These are phyloP conservation scores for Eublepharis macularius DNA, from an alignment of 2,113 vertebrate species.

Conservation along the genomic window DNA sequence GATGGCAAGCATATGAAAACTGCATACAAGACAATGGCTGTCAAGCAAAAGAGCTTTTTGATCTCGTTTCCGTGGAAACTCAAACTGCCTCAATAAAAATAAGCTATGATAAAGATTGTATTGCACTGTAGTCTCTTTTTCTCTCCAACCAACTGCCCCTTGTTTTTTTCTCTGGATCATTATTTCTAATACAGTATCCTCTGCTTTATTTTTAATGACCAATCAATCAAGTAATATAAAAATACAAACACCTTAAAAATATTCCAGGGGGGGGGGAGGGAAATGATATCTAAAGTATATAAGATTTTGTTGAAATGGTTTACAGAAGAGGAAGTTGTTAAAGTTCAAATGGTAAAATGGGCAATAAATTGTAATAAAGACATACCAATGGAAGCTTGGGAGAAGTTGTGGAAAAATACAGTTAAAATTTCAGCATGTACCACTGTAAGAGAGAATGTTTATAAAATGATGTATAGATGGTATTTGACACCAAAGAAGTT, in stretches of 20 bases:
- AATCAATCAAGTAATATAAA: neutral
- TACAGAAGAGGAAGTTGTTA: no score
- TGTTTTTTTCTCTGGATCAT: neutral
- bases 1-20: neutral
- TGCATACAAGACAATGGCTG: neutral
- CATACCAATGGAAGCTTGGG: no score
- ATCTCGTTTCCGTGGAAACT: neutral
- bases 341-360: no score
- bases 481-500: no score
- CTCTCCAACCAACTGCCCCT: neutral
- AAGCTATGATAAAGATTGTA: neutral
- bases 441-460: no score
- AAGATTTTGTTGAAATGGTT: no score
- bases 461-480: no score
- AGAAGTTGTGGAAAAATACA: no score
- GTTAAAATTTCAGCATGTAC: no score
- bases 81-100: constrained; percentile 20
- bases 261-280: no score
- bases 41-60: neutral
- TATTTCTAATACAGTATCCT: neutral
- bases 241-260: neutral
- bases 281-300: no score
- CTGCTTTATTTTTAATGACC: neutral
- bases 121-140: neutral
- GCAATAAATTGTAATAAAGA: no score